Evolutionary conservation across 2,888 invertebrate species (phyloP), one percentile per base, ranked within the genome.

Genomic region (Gastrophysa polygoni): DNA sequence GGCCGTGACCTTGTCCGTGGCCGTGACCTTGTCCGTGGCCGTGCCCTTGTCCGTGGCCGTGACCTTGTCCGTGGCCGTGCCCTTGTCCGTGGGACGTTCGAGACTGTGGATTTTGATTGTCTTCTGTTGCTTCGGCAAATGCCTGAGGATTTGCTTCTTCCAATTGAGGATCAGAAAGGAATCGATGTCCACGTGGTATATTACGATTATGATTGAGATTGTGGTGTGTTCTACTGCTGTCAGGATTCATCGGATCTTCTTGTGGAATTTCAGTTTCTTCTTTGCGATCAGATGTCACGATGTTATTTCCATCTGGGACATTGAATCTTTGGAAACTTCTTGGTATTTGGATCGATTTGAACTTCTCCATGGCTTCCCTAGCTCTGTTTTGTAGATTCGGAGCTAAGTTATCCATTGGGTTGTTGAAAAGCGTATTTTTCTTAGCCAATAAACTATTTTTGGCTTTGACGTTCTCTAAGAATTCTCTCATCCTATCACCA

Each of bases 401-500:
- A 7, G 28, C 29, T 6, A 50, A n/a, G 8, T 17, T 6, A 16
- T 50, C 32, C 29, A 50, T 29, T 32, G 16, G 28, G 21, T 32
- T 11, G 10, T 32, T 11, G 10, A 11, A 7, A 7, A 2, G 7
- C 11, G 32, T 11, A 11, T 2, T 11, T 2, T 32, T 32, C 32
- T 10, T 32, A 7, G 10, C 2, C 10, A 11, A 32, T 2, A 32
- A 2, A 10, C 2, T 8, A 32, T 32, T 32, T 7, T 32, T 52
- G 21, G 34, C 52, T 32, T 52, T 52, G n/a, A 52, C 43, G n/a
- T 43, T 52, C 8, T 52, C 38, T 10, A 52, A 21, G 21, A 52
- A 38, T 10, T 52, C 52, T 7, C 38, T 17, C 17, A 52, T 38
- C 20, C 38, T 52, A 14, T 18, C 38, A 7, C 52, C 52, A 6